A percentile compares a stretch with the other conserved stretches of the same genome.
These are phyloP conservation scores for Myodes glareolus DNA, from an alignment of 2,113 vertebrate species.

Conservation along the genomic window DNA sequence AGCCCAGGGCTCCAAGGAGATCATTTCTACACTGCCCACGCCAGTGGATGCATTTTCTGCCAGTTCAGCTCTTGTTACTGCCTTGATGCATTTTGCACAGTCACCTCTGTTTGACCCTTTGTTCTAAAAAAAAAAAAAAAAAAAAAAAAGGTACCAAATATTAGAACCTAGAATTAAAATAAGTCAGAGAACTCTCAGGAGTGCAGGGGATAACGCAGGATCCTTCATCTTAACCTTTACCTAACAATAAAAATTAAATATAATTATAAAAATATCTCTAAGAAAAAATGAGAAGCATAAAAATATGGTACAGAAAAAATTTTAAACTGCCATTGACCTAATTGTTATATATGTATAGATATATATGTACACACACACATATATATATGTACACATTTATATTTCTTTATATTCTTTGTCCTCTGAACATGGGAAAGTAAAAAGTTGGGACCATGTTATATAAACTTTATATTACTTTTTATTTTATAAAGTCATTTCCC, in stretches of 20 bases:
- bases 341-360: background rate
- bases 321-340: background rate
- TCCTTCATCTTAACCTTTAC: background rate
- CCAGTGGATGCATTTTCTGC: background rate
- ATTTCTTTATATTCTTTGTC: constrained; percentile 17
- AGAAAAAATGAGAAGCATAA: background rate
- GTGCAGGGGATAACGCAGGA: background rate
- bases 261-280: constrained; percentile 17
- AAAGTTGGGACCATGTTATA: background rate
- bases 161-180: background rate
- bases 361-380: too few relatives aligned
- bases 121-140: background rate
- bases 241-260: background rate
- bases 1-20: background rate
- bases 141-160: background rate
- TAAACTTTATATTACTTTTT: constrained; percentile 15
- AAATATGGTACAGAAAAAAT: background rate
- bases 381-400: background rate
- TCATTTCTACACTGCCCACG: background rate
- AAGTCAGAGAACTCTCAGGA: background rate
- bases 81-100: background rate
- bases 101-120: background rate
- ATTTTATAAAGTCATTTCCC: background rate
- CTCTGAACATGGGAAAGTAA: background rate
- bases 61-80: constrained; percentile 19